Conservation (phyloP, 2,797 vertebrate species). For the Nannoperca obscura region DNA sequence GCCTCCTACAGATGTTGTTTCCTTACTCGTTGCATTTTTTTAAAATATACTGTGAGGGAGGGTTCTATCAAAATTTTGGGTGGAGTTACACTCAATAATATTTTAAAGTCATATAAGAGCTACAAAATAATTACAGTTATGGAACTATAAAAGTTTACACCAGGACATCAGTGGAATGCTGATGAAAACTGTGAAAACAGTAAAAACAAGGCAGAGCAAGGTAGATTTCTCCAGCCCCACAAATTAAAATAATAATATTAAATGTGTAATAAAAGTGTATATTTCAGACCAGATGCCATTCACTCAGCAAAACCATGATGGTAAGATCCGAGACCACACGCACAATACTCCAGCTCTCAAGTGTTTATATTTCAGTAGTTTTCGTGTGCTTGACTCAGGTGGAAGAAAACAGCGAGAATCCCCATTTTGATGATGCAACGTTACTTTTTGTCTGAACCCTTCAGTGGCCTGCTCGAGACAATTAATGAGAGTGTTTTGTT, state of each 20-base stretch:
- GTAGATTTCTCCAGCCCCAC: not conserved
- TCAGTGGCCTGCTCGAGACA: constrained; percentile 68
- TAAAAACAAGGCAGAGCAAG: not conserved
- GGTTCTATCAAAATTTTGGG: no score
- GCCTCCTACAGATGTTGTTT: no score
- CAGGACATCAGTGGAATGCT: not conserved
- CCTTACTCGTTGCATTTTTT: no score
- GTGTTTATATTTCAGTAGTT: constrained; percentile 25
- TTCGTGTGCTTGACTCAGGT: constrained; percentile 66
- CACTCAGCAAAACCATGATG: constrained; percentile 9
- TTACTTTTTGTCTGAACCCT: constrained; percentile 71
- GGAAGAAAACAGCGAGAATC: constrained; percentile 56
- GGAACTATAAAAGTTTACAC: not conserved
- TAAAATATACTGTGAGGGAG: no score
- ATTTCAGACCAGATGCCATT: constrained; percentile 30
- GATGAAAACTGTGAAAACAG: not conserved
- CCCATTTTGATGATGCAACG: constrained; percentile 76
- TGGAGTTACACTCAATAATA: no score
- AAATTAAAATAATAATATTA: not conserved
- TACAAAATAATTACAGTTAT: not conserved
- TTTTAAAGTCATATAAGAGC: not conserved
- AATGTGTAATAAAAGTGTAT: constrained; percentile 11
- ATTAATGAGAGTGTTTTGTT: constrained; percentile 85
- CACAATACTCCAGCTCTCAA: constrained; percentile 18
- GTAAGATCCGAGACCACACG: constrained; percentile 8